Conservation (phyloP, 64 coral and sea anemone genomes). For the Anthopleura sola region DNA sequence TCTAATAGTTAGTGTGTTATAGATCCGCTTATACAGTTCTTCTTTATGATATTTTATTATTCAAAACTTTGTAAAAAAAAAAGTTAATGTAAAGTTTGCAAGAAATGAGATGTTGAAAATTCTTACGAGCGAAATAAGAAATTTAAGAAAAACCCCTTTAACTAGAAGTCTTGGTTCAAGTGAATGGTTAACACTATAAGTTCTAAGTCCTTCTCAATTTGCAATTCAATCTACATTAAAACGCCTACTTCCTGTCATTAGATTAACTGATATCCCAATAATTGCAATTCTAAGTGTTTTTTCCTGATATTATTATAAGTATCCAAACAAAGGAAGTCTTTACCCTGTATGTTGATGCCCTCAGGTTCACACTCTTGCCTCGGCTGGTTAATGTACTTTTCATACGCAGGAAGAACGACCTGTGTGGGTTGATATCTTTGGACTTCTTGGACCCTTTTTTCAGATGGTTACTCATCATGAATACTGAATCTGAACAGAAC, state of each 20-base stretch:
- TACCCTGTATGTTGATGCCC: conserved; percentile 97
- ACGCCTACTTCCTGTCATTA: background rate
- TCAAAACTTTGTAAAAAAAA: too few species aligned
- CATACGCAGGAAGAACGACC: conserved; percentile 94
- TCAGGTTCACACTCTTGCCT: conserved; percentile 91
- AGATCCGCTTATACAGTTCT: too few species aligned
- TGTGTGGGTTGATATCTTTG: conserved; percentile 67
- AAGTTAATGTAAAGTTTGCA: too few species aligned
- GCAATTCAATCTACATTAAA: background rate
- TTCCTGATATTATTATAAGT: background rate
- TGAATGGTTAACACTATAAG: background rate
- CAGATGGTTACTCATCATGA: conserved; percentile 94
- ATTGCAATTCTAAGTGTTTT: background rate
- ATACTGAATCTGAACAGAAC: conserved; percentile 97
- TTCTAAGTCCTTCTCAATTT: background rate
- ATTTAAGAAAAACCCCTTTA: too few species aligned
- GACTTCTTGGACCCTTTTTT: conserved; percentile 75
- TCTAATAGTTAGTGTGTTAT: too few species aligned
- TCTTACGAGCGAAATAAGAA: too few species aligned
- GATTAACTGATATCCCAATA: background rate
- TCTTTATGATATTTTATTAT: too few species aligned
- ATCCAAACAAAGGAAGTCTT: background rate
- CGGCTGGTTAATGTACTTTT: conserved; percentile 96
- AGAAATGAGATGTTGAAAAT: too few species aligned
- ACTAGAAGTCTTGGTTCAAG: background rate